Base-by-base conservation (phyloP, 1,140 invertebrate genomes). In the Drosophila grimshawi region DNA sequence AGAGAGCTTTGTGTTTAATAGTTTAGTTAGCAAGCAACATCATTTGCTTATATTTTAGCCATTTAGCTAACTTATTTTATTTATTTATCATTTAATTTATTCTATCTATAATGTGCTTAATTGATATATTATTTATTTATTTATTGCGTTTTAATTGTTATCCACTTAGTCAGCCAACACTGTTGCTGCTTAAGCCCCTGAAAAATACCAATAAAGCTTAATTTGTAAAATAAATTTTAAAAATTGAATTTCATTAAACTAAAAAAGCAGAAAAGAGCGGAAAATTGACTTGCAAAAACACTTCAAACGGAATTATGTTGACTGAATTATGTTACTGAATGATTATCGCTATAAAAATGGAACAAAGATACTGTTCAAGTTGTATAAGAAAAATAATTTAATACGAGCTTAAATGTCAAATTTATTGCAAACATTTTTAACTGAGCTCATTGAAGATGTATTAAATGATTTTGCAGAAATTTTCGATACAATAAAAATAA, bases 1-100 rank as follows among this genome's bases (percentile, higher is more conserved):
- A 88, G 76, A 78, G 70, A 82, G 74, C 45, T 78, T 79, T 86
- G 39, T 60, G 61, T 85, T 88, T 55, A 65, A 68, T 88, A 83
- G 85, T 83, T 77, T 88, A 88, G 83, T 83, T 80, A 88, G 57
- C 65, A 55, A 35, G 66, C 61, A 49, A 65, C 43, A 49, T 68
- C 3, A 63, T 56, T 75, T 70, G 77, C 78, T 72, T 74, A 85
- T 89, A 76, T 71, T 48, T 76, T 89, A 89, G 85, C 86, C 85
- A 89, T 89, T 89, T 78, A 89, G 68, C 30, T 41, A 67, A 85
- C 69, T 80, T 86, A 67, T 37, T 51, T 70, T 63, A 83, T 75
- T 51, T 83, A 89, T 88, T 80, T 63, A 78, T 33, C 64, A 65
- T 60, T 48, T 69, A 69, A 53, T 73, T 67, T 56, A 37, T 56